These are phyloP conservation scores for Octopus bimaculoides DNA, from an alignment of 1,140 invertebrate genomes.

Conservation along the genomic window DNA sequence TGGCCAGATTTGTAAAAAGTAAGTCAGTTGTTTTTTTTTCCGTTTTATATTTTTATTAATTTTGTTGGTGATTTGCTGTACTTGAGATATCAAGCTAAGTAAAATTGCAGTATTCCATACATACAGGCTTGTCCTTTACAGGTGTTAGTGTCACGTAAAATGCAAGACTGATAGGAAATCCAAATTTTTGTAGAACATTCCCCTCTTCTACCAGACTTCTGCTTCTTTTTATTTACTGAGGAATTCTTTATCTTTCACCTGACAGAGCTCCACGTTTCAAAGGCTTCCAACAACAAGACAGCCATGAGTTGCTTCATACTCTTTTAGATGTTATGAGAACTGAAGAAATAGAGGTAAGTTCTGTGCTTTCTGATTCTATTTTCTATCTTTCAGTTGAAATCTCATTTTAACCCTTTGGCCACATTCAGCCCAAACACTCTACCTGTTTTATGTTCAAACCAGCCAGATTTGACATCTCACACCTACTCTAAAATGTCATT, in stretches of 20 bases:
- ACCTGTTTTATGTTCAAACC: neutral
- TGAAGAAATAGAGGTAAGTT: slow-evolving; percentile 62
- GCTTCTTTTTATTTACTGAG: too few relatives aligned
- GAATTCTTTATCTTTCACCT: neutral
- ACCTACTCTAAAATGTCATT: too few relatives aligned
- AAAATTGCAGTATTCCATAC: too few relatives aligned
- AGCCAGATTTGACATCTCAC: too few relatives aligned
- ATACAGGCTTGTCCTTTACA: too few relatives aligned
- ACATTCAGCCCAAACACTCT: neutral
- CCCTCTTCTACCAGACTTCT: too few relatives aligned
- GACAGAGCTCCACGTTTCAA: slow-evolving; percentile 73
- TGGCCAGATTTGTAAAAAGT: slow-evolving; percentile 71
- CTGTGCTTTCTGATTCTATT: neutral
- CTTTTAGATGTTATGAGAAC: slow-evolving; percentile 78
- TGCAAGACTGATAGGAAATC: too few relatives aligned
- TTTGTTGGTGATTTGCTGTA: too few relatives aligned
- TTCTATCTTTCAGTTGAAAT: neutral
- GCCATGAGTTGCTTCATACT: slow-evolving; percentile 89
- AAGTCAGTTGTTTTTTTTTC: slow-evolving; percentile 24
- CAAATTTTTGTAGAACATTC: too few relatives aligned
- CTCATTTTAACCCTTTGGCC: neutral
- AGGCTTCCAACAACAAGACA: slow-evolving; percentile 93
- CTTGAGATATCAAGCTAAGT: too few relatives aligned
- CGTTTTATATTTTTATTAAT: neutral
- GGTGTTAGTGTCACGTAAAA: too few relatives aligned